Conservation (phyloP, 2,888 invertebrate genomes). For the Orthonychiurus folsomi region DNA sequence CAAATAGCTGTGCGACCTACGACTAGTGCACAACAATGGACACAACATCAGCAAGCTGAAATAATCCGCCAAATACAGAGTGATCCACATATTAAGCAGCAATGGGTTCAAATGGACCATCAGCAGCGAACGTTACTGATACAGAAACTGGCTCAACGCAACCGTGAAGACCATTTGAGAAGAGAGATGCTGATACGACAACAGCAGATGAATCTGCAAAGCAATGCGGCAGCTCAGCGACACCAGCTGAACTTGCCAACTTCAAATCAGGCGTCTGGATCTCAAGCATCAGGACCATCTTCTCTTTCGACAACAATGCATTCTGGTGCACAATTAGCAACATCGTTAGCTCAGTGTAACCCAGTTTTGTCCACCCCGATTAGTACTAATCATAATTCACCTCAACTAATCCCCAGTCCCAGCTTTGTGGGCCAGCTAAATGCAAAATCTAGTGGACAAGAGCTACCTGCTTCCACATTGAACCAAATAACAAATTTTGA, state of each 20-base stretch:
- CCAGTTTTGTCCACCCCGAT: too few relatives aligned
- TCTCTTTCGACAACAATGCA: constrained; percentile 7
- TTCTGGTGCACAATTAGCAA: too few relatives aligned
- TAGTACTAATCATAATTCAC: too few relatives aligned
- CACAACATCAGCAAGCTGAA: constrained; percentile 4
- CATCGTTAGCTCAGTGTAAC: too few relatives aligned
- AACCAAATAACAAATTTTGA: too few relatives aligned
- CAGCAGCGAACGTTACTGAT: constrained; percentile 30
- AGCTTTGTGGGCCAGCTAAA: too few relatives aligned
- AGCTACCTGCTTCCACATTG: too few relatives aligned
- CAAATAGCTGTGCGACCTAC: background rate
- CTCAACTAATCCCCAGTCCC: too few relatives aligned
- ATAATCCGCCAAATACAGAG: constrained; percentile 22
- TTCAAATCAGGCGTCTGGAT: background rate
- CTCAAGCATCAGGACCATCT: too few relatives aligned
- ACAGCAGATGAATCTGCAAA: constrained; percentile 30
- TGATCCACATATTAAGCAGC: constrained; percentile 37
- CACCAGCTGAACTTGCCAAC: too few relatives aligned
- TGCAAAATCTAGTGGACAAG: too few relatives aligned
- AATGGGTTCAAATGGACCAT: constrained; percentile 39
- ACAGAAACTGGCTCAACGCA: constrained; percentile 36
- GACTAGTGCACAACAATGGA: background rate
- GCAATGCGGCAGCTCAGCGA: constrained; percentile 11
- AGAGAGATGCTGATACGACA: constrained; percentile 37
- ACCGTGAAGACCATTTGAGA: constrained; percentile 35